These are phyloP conservation scores for Ptilorrhoa leucosticta DNA, from an alignment of 2,113 vertebrate genomes.

Conservation along the genomic window DNA sequence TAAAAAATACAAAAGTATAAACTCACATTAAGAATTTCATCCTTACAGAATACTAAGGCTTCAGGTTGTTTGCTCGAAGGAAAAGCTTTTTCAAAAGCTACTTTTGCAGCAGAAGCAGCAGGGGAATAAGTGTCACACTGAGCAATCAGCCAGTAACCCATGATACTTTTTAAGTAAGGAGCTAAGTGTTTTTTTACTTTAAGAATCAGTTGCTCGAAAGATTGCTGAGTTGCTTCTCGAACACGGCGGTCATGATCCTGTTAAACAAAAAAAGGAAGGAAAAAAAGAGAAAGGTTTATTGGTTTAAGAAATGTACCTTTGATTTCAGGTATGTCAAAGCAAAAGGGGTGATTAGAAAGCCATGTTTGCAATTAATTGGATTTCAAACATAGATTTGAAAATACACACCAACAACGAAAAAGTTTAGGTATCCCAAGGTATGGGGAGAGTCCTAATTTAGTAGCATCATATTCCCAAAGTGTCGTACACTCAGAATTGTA, in stretches of 20 bases:
- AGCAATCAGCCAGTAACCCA: conserved; percentile 97
- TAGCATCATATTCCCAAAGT: background rate
- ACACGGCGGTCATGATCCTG: conserved; percentile 94
- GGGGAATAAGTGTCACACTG: conserved; percentile 93
- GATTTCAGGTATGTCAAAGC: background rate
- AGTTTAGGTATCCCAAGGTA: background rate
- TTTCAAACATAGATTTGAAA: background rate
- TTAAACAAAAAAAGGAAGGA: background rate
- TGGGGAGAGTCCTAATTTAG: background rate
- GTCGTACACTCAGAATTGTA: background rate
- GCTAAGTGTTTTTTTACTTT: conserved; percentile 95
- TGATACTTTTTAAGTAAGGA: conserved; percentile 91
- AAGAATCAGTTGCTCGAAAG: conserved; percentile 91
- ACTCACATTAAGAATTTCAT: conserved; percentile 91
- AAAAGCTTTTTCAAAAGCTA: conserved; percentile 92
- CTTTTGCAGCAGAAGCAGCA: conserved; percentile 87
- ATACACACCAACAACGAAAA: fast-evolving
- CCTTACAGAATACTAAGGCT: conserved; percentile 93
- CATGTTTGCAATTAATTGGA: background rate
- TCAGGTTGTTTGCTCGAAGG: conserved; percentile 89
- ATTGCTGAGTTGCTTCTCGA: conserved; percentile 93
- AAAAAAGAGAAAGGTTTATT: background rate
- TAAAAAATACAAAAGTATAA: background rate
- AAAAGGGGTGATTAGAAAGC: background rate
- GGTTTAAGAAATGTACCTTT: background rate